A percentile compares a stretch with the other conserved stretches of the same genome.
phyloP scores from a whole-genome alignment of 2,888 invertebrate genomes.

The Bembecia ichneumoniformis region DNA sequence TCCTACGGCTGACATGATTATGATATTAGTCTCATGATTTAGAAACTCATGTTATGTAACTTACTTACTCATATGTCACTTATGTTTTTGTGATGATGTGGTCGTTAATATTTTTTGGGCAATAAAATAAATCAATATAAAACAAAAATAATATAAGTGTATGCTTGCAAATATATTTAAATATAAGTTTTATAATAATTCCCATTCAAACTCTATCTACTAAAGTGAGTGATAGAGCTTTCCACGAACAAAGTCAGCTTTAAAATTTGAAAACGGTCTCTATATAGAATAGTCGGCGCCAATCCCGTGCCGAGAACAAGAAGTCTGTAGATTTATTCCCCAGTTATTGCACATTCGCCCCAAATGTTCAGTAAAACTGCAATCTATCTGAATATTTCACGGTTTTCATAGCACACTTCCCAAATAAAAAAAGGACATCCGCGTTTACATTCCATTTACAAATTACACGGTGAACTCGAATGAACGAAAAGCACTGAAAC shows the following conservation, averaged over 20 bases:
- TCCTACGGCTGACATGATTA: too few relatives aligned
- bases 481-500: neutral
- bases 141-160: too few relatives aligned
- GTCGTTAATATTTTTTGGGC: too few relatives aligned
- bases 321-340: constrained; percentile 33
- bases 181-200: too few relatives aligned
- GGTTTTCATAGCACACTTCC: constrained; percentile 5
- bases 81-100: too few relatives aligned
- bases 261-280: constrained; percentile 10
- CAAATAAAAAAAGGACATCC: neutral
- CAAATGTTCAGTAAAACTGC: constrained; percentile 38
- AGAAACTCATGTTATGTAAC: too few relatives aligned
- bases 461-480: neutral
- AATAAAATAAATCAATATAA: too few relatives aligned
- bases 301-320: constrained; percentile 14
- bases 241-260: neutral
- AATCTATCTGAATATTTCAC: constrained; percentile 32
- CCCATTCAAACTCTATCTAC: neutral
- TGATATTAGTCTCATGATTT: too few relatives aligned
- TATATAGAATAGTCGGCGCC: constrained; percentile 28
- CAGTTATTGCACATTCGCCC: constrained; percentile 43
- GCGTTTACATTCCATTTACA: neutral
- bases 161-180: too few relatives aligned
- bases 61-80: too few relatives aligned
- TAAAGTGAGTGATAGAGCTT: neutral